These are phyloP conservation scores for Enchytraeus crypticus DNA, from an alignment of 2,888 invertebrate species.

Conservation along the genomic window DNA sequence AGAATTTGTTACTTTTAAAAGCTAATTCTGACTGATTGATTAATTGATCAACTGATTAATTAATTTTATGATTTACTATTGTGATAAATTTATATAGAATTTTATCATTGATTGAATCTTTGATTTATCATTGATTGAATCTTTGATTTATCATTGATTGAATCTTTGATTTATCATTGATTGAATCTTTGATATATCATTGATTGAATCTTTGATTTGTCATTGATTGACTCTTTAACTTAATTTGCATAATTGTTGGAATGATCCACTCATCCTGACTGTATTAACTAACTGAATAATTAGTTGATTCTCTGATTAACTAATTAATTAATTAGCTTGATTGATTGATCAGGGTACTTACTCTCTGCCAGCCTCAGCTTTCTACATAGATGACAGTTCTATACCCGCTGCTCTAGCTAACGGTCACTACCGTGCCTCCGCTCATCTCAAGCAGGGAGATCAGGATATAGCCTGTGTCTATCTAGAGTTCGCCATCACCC, in stretches of 20 bases:
- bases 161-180: no score
- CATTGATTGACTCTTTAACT: no score
- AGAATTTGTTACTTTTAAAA: no score
- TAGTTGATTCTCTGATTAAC: not conserved
- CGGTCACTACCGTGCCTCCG: slow-evolving; percentile 11
- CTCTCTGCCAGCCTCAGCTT: not conserved
- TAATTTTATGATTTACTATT: not conserved
- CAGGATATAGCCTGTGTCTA: not conserved
- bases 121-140: no score
- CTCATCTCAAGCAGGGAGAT: slow-evolving; percentile 5
- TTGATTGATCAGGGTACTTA: not conserved
- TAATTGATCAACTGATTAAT: not conserved
- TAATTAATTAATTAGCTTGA: not conserved
- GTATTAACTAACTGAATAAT: no score
- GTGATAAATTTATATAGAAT: not conserved
- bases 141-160: no score
- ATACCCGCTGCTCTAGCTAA: slow-evolving; percentile 13
- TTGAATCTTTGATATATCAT: no score
- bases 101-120: not conserved
- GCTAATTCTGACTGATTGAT: not conserved
- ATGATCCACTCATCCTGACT: no score
- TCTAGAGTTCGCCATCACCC: slow-evolving; percentile 1
- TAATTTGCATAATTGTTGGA: no score
- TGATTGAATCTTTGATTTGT: no score
- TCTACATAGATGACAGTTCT: slow-evolving; percentile 1